Evolutionary conservation across 2,888 invertebrate genomes (phyloP).

Genomic region (Xylophagus ater): DNA sequence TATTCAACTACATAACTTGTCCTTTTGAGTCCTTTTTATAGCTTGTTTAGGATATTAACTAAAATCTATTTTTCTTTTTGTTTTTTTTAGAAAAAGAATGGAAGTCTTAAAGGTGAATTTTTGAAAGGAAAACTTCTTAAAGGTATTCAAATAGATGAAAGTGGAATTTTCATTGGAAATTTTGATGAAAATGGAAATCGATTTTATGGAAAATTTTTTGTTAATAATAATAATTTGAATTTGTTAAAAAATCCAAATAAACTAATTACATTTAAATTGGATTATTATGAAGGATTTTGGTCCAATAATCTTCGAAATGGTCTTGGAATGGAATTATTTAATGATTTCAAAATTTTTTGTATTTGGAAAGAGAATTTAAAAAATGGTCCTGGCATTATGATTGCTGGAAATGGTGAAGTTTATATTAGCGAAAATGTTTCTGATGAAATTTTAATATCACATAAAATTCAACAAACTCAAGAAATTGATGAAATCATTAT

Average conservation of each 20-base stretch:
- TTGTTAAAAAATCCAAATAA: not conserved
- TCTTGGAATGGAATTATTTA: slow-evolving; percentile 10
- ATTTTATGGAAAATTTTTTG: slow-evolving; percentile 5
- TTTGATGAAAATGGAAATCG: slow-evolving; percentile 9
- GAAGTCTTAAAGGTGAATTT: slow-evolving; percentile 7
- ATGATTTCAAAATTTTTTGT: slow-evolving; percentile 7
- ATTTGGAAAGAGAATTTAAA: slow-evolving; percentile 9
- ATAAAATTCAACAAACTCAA: not conserved
- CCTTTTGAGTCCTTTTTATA: too few relatives aligned
- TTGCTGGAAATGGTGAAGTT: slow-evolving; percentile 12
- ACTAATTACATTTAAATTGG: slow-evolving; percentile 1
- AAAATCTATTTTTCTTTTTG: too few relatives aligned
- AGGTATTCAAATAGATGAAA: slow-evolving; percentile 2
- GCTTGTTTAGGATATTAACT: too few relatives aligned
- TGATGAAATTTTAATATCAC: not conserved
- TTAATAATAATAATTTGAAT: slow-evolving; percentile 6
- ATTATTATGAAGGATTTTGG: slow-evolving; percentile 11
- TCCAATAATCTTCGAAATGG: slow-evolving; percentile 10
- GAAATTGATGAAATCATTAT: slow-evolving; percentile 4
- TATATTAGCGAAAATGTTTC: slow-evolving; percentile 10
- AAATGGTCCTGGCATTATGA: slow-evolving; percentile 10
- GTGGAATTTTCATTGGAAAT: slow-evolving; percentile 9
- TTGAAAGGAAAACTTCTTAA: slow-evolving; percentile 1
- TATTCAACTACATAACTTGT: too few relatives aligned
- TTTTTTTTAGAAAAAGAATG: not conserved